Conservation (phyloP, 1,140 invertebrate species). For the Pomacea maculata region DNA sequence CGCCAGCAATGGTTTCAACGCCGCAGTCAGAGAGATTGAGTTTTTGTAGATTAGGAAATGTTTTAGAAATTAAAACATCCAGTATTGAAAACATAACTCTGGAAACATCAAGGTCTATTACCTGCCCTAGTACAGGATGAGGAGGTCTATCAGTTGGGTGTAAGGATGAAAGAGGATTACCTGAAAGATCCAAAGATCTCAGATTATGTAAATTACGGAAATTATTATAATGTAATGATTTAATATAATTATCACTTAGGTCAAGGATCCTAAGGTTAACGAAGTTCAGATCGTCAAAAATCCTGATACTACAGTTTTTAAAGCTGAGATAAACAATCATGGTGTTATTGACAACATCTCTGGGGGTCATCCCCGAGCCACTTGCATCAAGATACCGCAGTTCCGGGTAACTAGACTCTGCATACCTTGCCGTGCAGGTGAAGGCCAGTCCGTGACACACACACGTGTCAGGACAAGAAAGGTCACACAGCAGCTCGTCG, state of each 20-base stretch:
- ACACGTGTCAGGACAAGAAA: constrained; percentile 23
- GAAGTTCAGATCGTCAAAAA: background rate
- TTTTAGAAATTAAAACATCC: background rate
- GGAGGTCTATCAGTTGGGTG: background rate
- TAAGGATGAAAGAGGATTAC: background rate
- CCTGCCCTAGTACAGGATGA: background rate
- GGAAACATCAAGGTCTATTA: background rate
- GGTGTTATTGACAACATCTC: background rate
- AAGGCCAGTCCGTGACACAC: constrained; percentile 20
- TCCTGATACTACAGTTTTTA: background rate
- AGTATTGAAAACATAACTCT: background rate
- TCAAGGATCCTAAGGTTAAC: constrained; percentile 24
- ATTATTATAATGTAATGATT: background rate
- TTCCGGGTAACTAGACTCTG: background rate
- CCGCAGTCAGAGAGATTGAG: background rate
- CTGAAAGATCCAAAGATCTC: background rate
- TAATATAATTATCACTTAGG: constrained; percentile 12
- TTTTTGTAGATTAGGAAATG: background rate
- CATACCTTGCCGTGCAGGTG: constrained; percentile 4
- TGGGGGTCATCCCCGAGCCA: constrained; percentile 3
- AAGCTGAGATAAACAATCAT: constrained; percentile 21
- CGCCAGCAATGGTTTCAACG: background rate
- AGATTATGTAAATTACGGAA: background rate
- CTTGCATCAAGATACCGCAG: constrained; percentile 4
- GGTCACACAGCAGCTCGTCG: constrained; percentile 27